These are phyloP conservation scores for Phyllostomus discolor DNA, from an alignment of 2,113 vertebrate genomes.

Conservation along the genomic window DNA sequence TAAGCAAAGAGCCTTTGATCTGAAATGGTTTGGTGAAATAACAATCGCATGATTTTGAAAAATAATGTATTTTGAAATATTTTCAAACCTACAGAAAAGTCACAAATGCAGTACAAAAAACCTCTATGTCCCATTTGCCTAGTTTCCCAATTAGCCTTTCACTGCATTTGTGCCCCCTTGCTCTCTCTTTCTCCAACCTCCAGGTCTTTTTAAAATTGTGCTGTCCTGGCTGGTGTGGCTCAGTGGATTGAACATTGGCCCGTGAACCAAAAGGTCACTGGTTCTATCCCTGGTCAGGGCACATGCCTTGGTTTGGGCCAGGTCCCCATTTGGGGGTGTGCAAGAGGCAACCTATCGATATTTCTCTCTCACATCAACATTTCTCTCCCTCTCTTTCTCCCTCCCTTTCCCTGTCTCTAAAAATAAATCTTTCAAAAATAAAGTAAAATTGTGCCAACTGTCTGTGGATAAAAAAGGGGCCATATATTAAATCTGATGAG, in stretches of 20 bases:
- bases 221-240: too few species aligned
- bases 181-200: not conserved
- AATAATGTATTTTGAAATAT: constrained; percentile 41
- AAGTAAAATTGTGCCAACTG: not conserved
- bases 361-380: too few species aligned
- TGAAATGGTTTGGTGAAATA: constrained; percentile 54
- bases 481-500: not conserved
- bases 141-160: not conserved
- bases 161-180: not conserved
- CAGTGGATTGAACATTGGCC: too few species aligned
- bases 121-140: not conserved
- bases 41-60: constrained; percentile 37
- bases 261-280: too few species aligned
- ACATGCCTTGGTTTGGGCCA: too few species aligned
- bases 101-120: not conserved
- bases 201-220: not conserved
- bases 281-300: too few species aligned
- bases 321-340: too few species aligned
- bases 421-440: too few species aligned
- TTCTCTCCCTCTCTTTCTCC: too few species aligned
- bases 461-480: not conserved
- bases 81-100: constrained; percentile 56
- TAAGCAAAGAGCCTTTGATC: constrained; percentile 51
- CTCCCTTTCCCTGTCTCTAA: too few species aligned
- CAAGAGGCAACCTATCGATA: too few species aligned